Base-by-base conservation (phyloP, 2,888 invertebrate genomes). In the Automeris io region DNA sequence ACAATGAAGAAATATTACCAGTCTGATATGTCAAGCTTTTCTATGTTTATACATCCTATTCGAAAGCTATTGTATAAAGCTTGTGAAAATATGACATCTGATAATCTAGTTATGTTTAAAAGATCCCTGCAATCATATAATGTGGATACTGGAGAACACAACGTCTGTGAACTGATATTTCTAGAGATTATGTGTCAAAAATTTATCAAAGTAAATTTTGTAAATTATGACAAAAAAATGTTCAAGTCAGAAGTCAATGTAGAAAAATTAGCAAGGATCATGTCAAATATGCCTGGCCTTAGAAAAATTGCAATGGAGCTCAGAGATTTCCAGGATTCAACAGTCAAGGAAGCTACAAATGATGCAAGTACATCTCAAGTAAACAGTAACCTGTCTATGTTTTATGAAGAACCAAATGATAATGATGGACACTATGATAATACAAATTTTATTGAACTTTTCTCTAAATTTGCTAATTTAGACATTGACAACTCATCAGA, bases 51-150 rank as follows among this genome's bases (percentile, higher is more conserved):
- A 7, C 70, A 77, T 54, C 78, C 77, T 3, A 61, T 76, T 42
- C 83, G 76, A 44, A 83, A 79, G 51, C 57, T 57, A 6, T 46
- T 86, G 18, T 86, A 83, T 39, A 70, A 64, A 52, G 42, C 85
- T 6, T 81, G 83, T 69, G 86, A 86, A 60, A 61, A 60, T 39
- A 66, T 79, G 12, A 71, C 65, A 13, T 46, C 49, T 0, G 58
- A 68, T 19, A 73, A 69, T 44, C 52, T 81, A 5, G 36, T 47
- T 2, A 77, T 63, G 46, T 48, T 86, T 5, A 77, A 82, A 51
- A 68, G 62, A 42, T 54, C 77, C 9, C 60, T 86, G 16, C 33
- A 51, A 1, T 70, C 76, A 6, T 79, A 67, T 49, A 50, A 70
- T 2, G 53, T 72, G 46, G 68, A 81, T 50, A 62, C 69, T 2